Evolutionary conservation across 2,797 vertebrate species (phyloP).

Genomic region (Bryconaethiops microstoma): DNA sequence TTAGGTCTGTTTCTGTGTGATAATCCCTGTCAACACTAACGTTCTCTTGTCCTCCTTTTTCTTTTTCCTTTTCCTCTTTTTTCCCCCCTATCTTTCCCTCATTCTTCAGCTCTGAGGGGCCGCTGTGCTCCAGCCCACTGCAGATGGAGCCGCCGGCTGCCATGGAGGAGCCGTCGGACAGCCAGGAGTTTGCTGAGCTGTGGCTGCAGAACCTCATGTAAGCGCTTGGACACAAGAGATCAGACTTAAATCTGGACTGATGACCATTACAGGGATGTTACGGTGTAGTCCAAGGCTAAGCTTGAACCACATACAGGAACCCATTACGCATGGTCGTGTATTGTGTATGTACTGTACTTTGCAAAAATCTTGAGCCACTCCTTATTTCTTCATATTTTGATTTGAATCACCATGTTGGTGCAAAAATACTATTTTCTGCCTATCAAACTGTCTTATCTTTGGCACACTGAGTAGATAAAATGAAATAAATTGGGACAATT

Average conservation of each 20-base stretch:
- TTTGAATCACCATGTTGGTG: too few species aligned
- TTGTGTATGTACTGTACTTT: too few species aligned
- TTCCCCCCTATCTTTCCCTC: background rate
- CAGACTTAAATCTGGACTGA: background rate
- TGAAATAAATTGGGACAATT: too few species aligned
- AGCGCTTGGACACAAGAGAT: slow-evolving; percentile 26
- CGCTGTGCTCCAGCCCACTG: slow-evolving; percentile 26
- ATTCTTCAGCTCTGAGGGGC: slow-evolving; percentile 22
- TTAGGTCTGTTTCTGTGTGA: background rate
- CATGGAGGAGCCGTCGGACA: slow-evolving; percentile 48
- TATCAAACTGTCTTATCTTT: too few species aligned
- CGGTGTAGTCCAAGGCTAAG: background rate
- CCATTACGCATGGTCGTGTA: too few species aligned
- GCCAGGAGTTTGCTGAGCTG: slow-evolving; percentile 74
- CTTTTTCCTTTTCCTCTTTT: background rate
- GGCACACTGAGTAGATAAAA: too few species aligned
- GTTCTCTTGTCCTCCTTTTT: background rate
- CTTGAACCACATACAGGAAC: too few species aligned
- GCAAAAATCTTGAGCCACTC: too few species aligned
- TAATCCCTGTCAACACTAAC: background rate
- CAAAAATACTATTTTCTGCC: too few species aligned
- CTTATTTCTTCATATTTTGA: too few species aligned
- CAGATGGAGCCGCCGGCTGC: background rate
- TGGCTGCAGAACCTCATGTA: slow-evolving; percentile 68
- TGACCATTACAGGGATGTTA: background rate